Evolutionary conservation across 2,888 invertebrate genomes (phyloP), one percentile per base, ranked within the genome.

Genomic region (Sialis lutaria): DNA sequence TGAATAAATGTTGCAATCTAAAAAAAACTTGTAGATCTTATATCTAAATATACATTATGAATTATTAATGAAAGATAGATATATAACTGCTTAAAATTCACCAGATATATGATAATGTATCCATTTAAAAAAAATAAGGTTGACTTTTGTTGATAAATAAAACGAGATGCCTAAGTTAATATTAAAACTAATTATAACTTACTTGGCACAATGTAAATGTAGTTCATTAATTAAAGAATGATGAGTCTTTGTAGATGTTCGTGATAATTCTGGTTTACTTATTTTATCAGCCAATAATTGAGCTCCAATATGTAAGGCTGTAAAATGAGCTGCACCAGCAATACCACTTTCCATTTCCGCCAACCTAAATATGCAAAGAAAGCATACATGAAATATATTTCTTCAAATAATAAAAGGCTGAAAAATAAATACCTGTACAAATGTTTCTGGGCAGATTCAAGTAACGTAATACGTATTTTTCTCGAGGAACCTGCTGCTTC

Each of bases 1-100:
- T 82, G 64, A 91, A 95, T 51, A 89, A 75, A 60, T 89, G 83
- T 61, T 90, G 86, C 52, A 95, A 68, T 55, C 80, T 79, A 22
- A 10, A 45, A 45, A 32, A 33, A 44, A 13, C 22, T 22, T 22
- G 22, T 22, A 22, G 22, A 22, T n/a, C n/a, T n/a, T n/a, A n/a
- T n/a, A n/a, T n/a, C n/a, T n/a, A n/a, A n/a, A n/a, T 22, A 22
- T 2, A 22, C 22, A 22, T 22, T 22, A 22, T 22, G 22, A 22
- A 22, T 22, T 22, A 22, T 22, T 22, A 22, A 22, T 22, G 22
- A 22, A 22, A 22, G 22, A 22, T 22, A 22, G 22, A 22, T 22
- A 22, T 22, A 2, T 22, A 2, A 22, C 22, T 22, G 2, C 22
- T 22, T 22, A 22, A 22, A 22, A 22, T n/a, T n/a, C 22, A 22